Percentiles rank a stretch among this genome's conserved stretches.
These are phyloP conservation scores for Anableps anableps DNA, from an alignment of 2,797 vertebrate genomes.

Conservation along the genomic window DNA sequence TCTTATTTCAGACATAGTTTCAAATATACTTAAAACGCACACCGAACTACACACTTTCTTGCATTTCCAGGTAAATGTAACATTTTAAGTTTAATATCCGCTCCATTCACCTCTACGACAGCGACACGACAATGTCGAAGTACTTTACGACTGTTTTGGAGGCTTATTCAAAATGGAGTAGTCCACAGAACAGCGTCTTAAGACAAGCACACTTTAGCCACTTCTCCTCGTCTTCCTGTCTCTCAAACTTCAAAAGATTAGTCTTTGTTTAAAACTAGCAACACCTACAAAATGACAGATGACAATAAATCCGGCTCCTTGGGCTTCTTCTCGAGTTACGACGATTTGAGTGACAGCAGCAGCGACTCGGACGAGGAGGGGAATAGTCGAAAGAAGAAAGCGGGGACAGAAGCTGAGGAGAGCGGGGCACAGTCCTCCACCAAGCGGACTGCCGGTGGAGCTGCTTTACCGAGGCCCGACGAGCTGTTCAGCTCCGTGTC, in stretches of 20 bases:
- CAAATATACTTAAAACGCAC: neutral
- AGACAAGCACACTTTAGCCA: neutral
- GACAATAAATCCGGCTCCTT: constrained; percentile 85
- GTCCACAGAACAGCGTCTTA: fast-evolving
- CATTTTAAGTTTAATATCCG: neutral
- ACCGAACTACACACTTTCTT: no score
- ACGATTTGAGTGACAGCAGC: constrained; percentile 82
- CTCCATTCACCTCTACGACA: constrained; percentile 39
- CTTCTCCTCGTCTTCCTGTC: neutral
- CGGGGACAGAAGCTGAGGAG: constrained; percentile 44
- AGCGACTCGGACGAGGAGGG: constrained; percentile 75
- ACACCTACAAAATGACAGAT: constrained; percentile 78
- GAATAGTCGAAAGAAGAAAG: constrained; percentile 44
- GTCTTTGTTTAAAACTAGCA: no score
- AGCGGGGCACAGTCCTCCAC: constrained; percentile 38
- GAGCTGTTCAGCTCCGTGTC: constrained; percentile 90
- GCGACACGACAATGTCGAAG: constrained; percentile 14
- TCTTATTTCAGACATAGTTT: neutral
- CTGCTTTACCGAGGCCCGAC: constrained; percentile 86
- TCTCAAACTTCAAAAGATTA: fast-evolving
- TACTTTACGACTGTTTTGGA: constrained; percentile 69
- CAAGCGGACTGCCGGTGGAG: constrained; percentile 60
- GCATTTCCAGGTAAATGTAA: no score
- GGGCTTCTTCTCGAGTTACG: constrained; percentile 91
- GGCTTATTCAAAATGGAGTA: constrained; percentile 80